Evolutionary conservation across 2,888 invertebrate species (phyloP).

Genomic region (Chouioia cunea): DNA sequence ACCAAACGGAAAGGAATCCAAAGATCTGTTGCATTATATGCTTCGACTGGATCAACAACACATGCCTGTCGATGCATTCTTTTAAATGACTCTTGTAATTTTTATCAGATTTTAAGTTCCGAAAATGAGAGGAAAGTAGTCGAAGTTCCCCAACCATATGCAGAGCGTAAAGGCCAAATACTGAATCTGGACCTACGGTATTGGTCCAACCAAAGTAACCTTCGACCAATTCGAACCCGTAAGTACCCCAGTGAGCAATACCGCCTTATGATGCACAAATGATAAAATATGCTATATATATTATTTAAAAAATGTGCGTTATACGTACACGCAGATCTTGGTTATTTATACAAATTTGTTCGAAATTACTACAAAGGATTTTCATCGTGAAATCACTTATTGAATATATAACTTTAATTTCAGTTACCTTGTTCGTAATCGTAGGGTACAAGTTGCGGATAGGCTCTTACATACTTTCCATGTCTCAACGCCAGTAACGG

Average conservation of each 20-base stretch:
- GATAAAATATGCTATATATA: background rate
- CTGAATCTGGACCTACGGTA: slow-evolving; percentile 46
- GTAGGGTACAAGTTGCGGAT: slow-evolving; percentile 49
- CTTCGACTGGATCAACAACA: slow-evolving; percentile 43
- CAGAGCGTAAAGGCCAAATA: slow-evolving; percentile 54
- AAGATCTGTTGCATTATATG: slow-evolving; percentile 50
- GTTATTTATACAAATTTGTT: no score
- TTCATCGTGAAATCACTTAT: no score
- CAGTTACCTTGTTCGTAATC: slow-evolving; percentile 33
- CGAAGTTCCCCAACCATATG: slow-evolving; percentile 52
- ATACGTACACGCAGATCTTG: no score
- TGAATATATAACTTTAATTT: background rate
- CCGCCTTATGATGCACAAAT: slow-evolving; percentile 8
- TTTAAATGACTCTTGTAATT: slow-evolving; percentile 39
- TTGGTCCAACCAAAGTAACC: background rate
- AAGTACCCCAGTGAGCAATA: slow-evolving; percentile 40
- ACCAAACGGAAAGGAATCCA: slow-evolving; percentile 52
- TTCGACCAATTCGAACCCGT: background rate
- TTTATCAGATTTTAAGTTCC: slow-evolving; percentile 10
- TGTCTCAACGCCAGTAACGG: background rate
- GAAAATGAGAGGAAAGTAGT: slow-evolving; percentile 44
- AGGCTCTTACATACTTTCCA: slow-evolving; percentile 38
- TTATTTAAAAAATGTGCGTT: background rate
- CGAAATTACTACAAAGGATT: no score
- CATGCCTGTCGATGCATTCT: slow-evolving; percentile 46